phyloP scores from a whole-genome alignment of 2,797 vertebrate genomes.

The Alauda arvensis region DNA sequence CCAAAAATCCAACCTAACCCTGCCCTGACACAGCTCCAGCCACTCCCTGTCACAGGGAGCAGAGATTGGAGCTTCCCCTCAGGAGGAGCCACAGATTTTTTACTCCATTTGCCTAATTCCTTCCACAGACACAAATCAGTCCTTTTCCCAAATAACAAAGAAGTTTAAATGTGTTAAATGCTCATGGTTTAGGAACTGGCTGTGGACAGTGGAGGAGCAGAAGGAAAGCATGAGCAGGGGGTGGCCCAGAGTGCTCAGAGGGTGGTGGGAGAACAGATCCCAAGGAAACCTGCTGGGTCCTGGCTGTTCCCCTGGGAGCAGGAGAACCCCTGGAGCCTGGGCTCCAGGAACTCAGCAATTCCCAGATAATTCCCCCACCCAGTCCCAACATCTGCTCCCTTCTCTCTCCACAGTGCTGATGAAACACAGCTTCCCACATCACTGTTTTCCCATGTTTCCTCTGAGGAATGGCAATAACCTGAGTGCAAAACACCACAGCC shows the following conservation, averaged over 20 bases:
- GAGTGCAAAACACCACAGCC: neutral
- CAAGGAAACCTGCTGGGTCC: neutral
- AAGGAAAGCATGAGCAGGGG: neutral
- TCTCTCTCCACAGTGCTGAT: neutral
- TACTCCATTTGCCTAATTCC: neutral
- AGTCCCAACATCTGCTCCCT: neutral
- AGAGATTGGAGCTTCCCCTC: neutral
- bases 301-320: neutral
- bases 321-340: neutral
- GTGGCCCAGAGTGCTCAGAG: neutral
- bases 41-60: neutral
- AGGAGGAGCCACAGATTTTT: neutral
- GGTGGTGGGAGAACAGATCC: neutral
- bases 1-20: neutral
- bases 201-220: neutral
- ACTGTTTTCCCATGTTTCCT: rapidly evolving
- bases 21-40: rapidly evolving
- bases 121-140: neutral
- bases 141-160: neutral
- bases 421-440: neutral
- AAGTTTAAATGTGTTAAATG: neutral
- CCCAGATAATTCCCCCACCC: neutral
- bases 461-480: neutral
- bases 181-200: neutral
- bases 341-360: neutral